Conservation (phyloP, 2,888 invertebrate genomes). For the Lutraria lutraria region DNA sequence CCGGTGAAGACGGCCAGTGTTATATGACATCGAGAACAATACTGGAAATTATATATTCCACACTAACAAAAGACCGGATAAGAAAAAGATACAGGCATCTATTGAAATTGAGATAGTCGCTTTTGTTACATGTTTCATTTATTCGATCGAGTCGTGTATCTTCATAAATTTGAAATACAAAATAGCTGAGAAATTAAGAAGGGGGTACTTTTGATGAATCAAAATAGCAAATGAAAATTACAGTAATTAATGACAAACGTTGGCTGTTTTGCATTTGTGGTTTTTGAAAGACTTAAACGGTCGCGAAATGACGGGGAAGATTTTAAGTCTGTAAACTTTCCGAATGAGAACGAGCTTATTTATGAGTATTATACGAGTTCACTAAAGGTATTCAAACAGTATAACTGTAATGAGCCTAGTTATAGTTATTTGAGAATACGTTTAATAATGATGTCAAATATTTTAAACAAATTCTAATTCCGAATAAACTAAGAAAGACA, state of each 20-base stretch:
- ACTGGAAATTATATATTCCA: conserved; percentile 66
- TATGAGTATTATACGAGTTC: too few relatives aligned
- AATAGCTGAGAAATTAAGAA: conserved; percentile 19
- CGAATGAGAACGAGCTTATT: too few relatives aligned
- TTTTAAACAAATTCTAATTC: too few relatives aligned
- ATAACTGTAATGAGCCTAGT: too few relatives aligned
- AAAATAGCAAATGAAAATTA: conserved; percentile 21
- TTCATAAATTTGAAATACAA: conserved; percentile 56
- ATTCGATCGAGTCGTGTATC: conserved; percentile 60
- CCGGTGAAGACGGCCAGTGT: conserved; percentile 37
- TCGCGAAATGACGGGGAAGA: neutral
- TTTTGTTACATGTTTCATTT: conserved; percentile 59
- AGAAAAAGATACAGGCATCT: conserved; percentile 58
- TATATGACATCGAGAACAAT: conserved; percentile 59
- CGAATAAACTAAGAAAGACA: too few relatives aligned
- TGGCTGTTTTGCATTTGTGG: conserved; percentile 6
- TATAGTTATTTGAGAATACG: too few relatives aligned
- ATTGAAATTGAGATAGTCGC: conserved; percentile 57
- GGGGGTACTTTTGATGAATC: conserved; percentile 4
- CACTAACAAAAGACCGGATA: conserved; percentile 63
- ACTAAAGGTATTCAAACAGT: too few relatives aligned
- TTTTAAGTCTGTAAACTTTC: neutral
- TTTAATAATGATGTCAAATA: too few relatives aligned
- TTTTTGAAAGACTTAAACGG: neutral
- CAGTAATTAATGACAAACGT: neutral